Conservation (phyloP, 1,140 invertebrate genomes). For the Diorhabda elongata region DNA sequence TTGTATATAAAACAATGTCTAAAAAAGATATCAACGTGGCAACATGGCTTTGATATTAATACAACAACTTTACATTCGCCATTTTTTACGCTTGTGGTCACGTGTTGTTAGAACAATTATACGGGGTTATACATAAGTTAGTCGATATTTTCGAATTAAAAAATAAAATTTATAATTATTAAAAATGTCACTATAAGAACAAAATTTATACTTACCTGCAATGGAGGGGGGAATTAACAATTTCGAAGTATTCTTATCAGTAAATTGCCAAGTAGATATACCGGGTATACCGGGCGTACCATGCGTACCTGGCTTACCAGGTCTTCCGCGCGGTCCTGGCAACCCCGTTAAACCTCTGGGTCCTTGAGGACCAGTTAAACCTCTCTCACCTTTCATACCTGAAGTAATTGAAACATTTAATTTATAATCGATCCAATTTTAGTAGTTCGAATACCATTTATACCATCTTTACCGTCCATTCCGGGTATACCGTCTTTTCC, state of each 20-base stretch:
- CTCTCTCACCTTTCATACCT: conserved; percentile 48
- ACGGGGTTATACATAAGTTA: no score
- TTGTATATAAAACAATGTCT: no score
- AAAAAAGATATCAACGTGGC: no score
- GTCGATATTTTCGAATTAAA: no score
- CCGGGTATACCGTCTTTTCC: conserved; percentile 69
- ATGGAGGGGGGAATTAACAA: conserved; percentile 77
- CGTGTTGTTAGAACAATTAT: no score
- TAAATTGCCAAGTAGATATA: conserved; percentile 65
- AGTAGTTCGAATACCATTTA: conserved; percentile 57
- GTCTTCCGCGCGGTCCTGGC: conserved; percentile 63
- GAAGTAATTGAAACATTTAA: neutral
- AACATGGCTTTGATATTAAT: no score
- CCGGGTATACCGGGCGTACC: conserved; percentile 68
- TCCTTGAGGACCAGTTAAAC: conserved; percentile 55
- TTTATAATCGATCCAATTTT: no score
- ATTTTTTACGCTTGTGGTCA: no score
- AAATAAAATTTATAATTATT: no score
- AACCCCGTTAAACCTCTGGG: conserved; percentile 57
- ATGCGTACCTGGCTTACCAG: conserved; percentile 64
- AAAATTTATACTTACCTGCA: conserved; percentile 44
- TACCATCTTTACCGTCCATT: conserved; percentile 62
- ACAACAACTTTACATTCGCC: no score
- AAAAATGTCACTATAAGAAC: no score
- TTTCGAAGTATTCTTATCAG: conserved; percentile 51